Conservation (phyloP, 2,888 invertebrate genomes). For the Esperia sulphurella region DNA sequence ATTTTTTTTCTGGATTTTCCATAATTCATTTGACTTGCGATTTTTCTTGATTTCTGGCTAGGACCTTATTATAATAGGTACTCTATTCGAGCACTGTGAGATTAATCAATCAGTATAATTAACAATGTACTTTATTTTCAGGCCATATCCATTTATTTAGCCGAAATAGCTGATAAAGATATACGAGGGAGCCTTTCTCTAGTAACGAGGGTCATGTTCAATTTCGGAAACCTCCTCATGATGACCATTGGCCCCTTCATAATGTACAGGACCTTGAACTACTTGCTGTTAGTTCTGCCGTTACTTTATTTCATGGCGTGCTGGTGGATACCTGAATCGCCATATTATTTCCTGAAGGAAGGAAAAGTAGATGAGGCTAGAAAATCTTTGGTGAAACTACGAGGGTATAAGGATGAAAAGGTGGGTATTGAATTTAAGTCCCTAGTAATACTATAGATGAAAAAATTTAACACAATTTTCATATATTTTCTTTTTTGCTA, state of each 20-base stretch:
- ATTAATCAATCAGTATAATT: background rate
- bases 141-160: constrained; percentile 58
- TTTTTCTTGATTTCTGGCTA: too few species aligned
- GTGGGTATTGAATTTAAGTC: constrained; percentile 20
- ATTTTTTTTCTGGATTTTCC: too few species aligned
- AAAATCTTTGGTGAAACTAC: constrained; percentile 50
- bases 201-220: constrained; percentile 47
- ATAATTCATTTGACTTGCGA: too few species aligned
- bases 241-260: constrained; percentile 59
- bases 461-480: background rate
- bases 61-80: too few species aligned
- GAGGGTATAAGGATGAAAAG: constrained; percentile 45
- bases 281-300: constrained; percentile 60
- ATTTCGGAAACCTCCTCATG: constrained; percentile 57
- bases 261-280: constrained; percentile 53
- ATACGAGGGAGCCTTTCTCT: constrained; percentile 53
- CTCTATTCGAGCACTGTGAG: too few species aligned
- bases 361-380: constrained; percentile 61
- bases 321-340: constrained; percentile 79
- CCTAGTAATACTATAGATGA: too few species aligned
- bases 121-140: constrained; percentile 36
- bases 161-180: constrained; percentile 65
- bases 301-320: constrained; percentile 64
- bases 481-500: constrained; percentile 9
- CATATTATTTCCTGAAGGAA: constrained; percentile 77